Evolutionary conservation across 2,113 vertebrate genomes (phyloP), one percentile per base, ranked within the genome.

Genomic region (Glaucomys volans): DNA sequence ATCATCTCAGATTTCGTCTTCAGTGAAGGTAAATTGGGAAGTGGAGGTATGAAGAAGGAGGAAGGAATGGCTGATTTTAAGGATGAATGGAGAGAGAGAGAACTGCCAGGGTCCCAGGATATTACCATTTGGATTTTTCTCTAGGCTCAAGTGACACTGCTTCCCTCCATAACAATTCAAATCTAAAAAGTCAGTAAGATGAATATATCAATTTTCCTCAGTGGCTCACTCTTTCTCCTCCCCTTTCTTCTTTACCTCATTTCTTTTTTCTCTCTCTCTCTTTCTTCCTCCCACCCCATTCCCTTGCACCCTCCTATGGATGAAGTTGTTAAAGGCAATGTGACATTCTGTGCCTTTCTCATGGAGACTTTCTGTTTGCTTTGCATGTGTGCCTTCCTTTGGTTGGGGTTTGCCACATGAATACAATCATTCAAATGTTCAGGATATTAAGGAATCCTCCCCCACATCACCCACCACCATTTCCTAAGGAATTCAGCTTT

Each of bases 1-100:
- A 99, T 99, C 97, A 67, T 98, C 0, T 99, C 99, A 0, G 99
- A 99, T 98, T 99, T 99, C 96, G 99, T 99, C 96, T 99, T 99
- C 98, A 99, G 99, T 94, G 99, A 99, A 99, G 99, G 99, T 99
- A 99, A 97, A 89, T 77, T 22, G 20, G 3, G 7, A 2, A 6
- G 13, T 26, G 32, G 4, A 0, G 14, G 35, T n/a, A 12, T 44
- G 32, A 44, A 62, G 22, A 13, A 47, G 17, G 26, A 37, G 40
- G 22, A 44, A 57, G 7, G 28, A 14, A 28, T 40, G 18, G 57
- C 17, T 54, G 13, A 79, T 66, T 5, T 88, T 37, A 1, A 2
- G 57, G 85, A 16, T 52, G 30, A 10, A 40, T n/a, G 20, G 1
- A 24, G 44, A 72, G 47, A 72, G 47, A 37, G 59, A 47, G 11